phyloP scores from a whole-genome alignment of 2,888 invertebrate genomes.

The Diabrotica balteata region DNA sequence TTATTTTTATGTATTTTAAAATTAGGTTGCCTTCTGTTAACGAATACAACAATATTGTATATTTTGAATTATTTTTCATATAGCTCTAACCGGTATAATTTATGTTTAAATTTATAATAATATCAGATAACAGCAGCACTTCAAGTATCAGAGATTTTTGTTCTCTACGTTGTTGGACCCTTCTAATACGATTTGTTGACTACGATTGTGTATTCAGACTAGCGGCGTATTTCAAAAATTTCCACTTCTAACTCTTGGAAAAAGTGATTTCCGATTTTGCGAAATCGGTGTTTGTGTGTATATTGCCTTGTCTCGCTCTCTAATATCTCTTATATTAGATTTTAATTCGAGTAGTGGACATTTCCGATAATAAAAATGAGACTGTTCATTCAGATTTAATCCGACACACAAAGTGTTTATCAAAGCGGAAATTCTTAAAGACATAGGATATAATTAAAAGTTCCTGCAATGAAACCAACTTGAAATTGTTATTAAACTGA shows the following conservation, averaged over 20 bases:
- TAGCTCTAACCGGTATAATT: too few species aligned
- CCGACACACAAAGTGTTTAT: not conserved
- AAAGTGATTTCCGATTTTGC: constrained; percentile 2
- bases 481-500: not conserved
- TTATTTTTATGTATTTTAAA: too few species aligned
- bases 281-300: not conserved
- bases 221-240: constrained; percentile 12
- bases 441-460: not conserved
- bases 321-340: not conserved
- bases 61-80: too few species aligned
- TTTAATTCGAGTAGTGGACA: constrained; percentile 2
- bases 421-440: not conserved
- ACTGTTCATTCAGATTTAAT: not conserved
- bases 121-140: too few species aligned
- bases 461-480: not conserved
- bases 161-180: too few species aligned
- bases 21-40: too few species aligned
- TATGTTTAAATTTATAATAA: too few species aligned
- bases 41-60: too few species aligned
- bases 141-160: too few species aligned
- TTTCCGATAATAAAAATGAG: constrained; percentile 7
- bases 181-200: too few species aligned
- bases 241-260: constrained; percentile 1
- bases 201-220: too few species aligned
- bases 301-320: not conserved